phyloP scores from a whole-genome alignment of 37 sponge, comb jelly and placozoan genomes.

The Oscarella lobularis region DNA sequence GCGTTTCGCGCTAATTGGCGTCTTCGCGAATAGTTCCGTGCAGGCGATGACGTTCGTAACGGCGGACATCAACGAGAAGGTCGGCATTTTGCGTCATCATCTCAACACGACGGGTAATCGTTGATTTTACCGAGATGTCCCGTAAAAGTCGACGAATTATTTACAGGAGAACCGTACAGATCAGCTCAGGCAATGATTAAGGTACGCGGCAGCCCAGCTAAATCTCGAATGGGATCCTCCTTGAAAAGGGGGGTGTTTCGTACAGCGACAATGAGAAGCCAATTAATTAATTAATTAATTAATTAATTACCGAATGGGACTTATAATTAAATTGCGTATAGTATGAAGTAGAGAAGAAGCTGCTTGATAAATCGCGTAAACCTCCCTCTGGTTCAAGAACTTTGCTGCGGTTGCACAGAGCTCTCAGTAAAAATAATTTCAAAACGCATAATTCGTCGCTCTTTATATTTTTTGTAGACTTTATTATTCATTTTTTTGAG shows the following conservation, averaged over 20 bases:
- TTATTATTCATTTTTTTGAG: not conserved
- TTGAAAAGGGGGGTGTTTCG: no score
- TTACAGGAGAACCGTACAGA: not conserved
- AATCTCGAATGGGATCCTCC: no score
- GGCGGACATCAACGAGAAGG: not conserved
- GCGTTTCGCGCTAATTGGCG: no score
- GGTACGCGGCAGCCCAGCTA: no score
- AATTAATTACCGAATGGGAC: no score
- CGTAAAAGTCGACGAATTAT: not conserved
- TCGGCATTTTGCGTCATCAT: not conserved
- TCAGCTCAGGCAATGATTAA: not conserved
- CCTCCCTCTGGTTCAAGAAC: not conserved
- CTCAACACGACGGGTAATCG: not conserved
- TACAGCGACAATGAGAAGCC: no score
- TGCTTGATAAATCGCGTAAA: not conserved
- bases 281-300: not conserved
- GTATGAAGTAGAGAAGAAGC: not conserved
- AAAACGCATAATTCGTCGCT: not conserved
- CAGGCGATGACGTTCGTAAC: not conserved
- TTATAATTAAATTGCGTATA: conserved; percentile 2
- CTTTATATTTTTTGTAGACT: not conserved
- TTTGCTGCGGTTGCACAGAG: not conserved
- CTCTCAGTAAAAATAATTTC: not conserved
- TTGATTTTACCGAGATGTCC: not conserved
- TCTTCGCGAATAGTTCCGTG: no score